Evolutionary conservation across 1,140 invertebrate genomes (phyloP).

Genomic region (Prorops nasuta): DNA sequence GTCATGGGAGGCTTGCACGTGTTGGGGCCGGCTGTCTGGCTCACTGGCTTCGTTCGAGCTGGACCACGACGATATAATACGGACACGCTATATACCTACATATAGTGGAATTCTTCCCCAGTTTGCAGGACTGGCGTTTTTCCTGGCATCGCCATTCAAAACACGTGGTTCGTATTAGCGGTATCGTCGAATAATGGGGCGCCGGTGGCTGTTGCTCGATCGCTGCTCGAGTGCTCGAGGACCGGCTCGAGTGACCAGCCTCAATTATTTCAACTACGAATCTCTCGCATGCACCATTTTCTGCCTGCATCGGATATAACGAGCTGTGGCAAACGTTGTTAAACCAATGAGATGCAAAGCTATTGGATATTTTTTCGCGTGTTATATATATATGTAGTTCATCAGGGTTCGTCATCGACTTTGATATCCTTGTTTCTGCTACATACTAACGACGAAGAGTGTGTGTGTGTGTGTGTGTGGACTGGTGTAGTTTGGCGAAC

Average conservation of each 20-base stretch:
- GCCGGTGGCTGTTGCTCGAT: slow-evolving; percentile 1
- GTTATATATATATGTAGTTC: no score
- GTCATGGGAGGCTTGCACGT: slow-evolving; percentile 24
- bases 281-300: slow-evolving; percentile 14
- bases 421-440: no score
- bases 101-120: no score
- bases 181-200: slow-evolving; percentile 27
- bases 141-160: slow-evolving; percentile 32
- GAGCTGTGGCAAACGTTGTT: slow-evolving; percentile 3
- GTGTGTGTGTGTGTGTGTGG: no score
- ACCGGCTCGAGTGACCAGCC: slow-evolving; percentile 30
- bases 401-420: no score
- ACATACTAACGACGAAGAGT: no score
- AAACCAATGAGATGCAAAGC: no score
- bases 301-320: slow-evolving; percentile 11
- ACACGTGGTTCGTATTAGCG: slow-evolving; percentile 37
- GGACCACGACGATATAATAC: no score
- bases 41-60: slow-evolving; percentile 20
- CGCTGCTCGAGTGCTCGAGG: slow-evolving; percentile 11
- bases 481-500: no score
- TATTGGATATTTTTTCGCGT: no score
- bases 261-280: slow-evolving; percentile 25
- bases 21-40: slow-evolving; percentile 15
- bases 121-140: no score
- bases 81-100: no score